Base-by-base conservation (phyloP, 2,797 vertebrate species). In the Coranthus polyacanthus region DNA sequence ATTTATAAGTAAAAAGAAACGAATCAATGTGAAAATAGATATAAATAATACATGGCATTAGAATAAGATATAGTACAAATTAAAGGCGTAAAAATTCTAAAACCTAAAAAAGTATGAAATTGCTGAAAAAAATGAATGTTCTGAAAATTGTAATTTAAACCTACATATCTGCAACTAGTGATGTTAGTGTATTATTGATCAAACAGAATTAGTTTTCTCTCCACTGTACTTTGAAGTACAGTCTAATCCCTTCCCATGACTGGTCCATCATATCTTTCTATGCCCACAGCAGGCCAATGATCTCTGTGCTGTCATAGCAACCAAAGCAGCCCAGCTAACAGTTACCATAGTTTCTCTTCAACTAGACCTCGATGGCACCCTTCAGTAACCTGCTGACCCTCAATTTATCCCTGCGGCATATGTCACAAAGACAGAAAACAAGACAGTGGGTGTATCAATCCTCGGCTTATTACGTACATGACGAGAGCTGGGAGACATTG, bases 241-340 rank as follows among this genome's bases (percentile, higher is more conserved):
- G 42, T 75, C 24, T 17, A 49, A 70, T 69, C 43, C 24, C 43
- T 21, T 62, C 26, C 32, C 26, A 64, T 26, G 20, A 9, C 34
- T 44, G 10, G 32, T 32, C 39, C 42, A 69, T 66, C 56, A 44
- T 42, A 68, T 62, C 36, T 41, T 60, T 61, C 54, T 34, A 43
- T 26, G 53, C 45, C 36, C 46, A 24, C 64, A 24, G 47, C 52
- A 51, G 44, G 45, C 41, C 1, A 1, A 42, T 37, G 56, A 78
- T 68, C 68, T 55, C 45, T 46, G 26, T 16, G 80, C 82, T 82
- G 86, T 74, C 87, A 89, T 87, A 72, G 89, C 78, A 92, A 91
- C 88, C 58, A 67, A 53, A 79, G 47, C 51, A 56, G 44, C 45
- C 39, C 2, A 6, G 64, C 65, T 66, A 80, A 83, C 56, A 60